These are phyloP conservation scores for Mesembrinibis cayennensis DNA, from an alignment of 2,113 vertebrate species.

Conservation along the genomic window DNA sequence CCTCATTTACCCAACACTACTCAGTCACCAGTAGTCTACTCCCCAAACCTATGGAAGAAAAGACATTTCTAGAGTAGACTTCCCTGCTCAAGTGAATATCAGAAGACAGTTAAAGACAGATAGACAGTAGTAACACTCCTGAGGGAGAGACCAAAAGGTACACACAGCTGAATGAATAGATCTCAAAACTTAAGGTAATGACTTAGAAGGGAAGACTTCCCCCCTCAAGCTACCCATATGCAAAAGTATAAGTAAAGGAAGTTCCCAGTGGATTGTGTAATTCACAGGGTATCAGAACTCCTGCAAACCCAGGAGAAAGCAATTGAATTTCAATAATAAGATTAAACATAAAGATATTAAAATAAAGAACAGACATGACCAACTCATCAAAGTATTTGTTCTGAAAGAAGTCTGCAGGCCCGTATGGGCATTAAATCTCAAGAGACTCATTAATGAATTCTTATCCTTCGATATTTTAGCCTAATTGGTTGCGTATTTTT, in stretches of 20 bases:
- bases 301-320: background rate
- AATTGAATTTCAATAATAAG: background rate
- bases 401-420: background rate
- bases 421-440: slow-evolving; percentile 4
- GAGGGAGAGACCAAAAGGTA: background rate
- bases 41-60: background rate
- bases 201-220: background rate
- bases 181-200: background rate
- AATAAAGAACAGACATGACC: background rate
- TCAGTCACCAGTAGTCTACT: background rate
- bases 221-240: background rate
- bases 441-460: background rate
- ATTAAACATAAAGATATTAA: background rate
- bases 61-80: background rate
- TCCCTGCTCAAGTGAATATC: background rate
- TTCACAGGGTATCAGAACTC: background rate
- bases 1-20: background rate
- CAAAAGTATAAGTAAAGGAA: background rate
- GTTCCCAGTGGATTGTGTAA: background rate
- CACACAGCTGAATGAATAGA: background rate
- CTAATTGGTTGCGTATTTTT: background rate
- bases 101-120: background rate
- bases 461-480: background rate
- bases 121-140: background rate
- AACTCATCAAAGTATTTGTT: slow-evolving; percentile 16